Evolutionary conservation across 2,888 invertebrate genomes (phyloP), one percentile per base, ranked within the genome.

Genomic region (Coelopa pilipes): DNA sequence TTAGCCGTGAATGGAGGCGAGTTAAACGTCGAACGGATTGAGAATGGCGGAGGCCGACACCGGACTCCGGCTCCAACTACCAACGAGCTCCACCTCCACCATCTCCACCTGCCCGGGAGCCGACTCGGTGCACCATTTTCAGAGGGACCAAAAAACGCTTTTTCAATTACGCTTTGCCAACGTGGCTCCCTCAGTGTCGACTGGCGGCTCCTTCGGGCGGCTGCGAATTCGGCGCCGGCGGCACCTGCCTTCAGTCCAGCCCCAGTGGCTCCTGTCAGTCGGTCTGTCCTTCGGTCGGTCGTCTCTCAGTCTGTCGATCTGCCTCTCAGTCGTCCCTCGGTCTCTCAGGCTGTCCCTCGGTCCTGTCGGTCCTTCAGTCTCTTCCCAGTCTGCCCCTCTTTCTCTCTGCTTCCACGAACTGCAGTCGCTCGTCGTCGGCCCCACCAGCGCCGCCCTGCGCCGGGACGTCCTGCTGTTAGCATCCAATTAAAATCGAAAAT

Each of bases 401-500:
- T 63, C 46, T 15, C 45, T 59, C 17, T 47, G 46, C 7, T 7
- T 47, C 21, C 70, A 34, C 46, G 21, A 34, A 55, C 13, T 11
- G 60, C 34, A 15, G 19, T 60, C 13, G 24, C 13, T 34, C 13
- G 24, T 9, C n/a, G 12, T 21, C 19, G 57, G 19, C 57, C 9
- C 17, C 17, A 11, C 55, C 19, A 19, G 17, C 17, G 17, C 55
- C 19, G 55, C 55, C 19, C 57, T 24, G 13, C 4, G 19, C 17
- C 57, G 46, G 75, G 84, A 82, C 80, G 57, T 82, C 85, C 86
- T 84, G 85, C 86, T 86, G 86, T 85, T 86, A 82, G 84, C 82
- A 86, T 86, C 86, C 86, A 86, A 86, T 86, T 86, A 86, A 86
- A 86, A 85, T 84, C 84, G 83, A 86, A 86, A 86, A 86, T 86